A percentile compares a stretch with the other conserved stretches of the same genome.
Conservation (phyloP, 2,113 vertebrate species). For the Procapra przewalskii region DNA sequence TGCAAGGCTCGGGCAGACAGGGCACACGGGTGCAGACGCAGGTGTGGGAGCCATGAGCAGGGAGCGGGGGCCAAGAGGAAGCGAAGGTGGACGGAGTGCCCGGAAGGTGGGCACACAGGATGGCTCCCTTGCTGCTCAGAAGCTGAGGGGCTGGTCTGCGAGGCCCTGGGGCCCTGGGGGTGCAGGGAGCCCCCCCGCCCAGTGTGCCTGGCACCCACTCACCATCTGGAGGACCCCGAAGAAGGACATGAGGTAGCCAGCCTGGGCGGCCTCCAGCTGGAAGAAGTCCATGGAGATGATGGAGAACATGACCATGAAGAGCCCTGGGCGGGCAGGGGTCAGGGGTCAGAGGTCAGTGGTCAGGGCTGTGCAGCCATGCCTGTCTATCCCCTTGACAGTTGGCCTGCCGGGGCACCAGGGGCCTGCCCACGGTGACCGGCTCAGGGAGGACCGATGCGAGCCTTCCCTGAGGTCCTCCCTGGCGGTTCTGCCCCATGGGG, state of each 20-base stretch:
- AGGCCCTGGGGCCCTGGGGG: not conserved
- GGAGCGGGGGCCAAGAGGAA: not conserved
- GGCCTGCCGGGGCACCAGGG: fast-evolving
- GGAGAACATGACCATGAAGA: slow-evolving; percentile 95
- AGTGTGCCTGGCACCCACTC: not conserved
- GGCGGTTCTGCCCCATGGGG: fast-evolving
- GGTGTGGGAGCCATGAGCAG: not conserved
- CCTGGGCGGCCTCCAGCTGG: slow-evolving; percentile 85
- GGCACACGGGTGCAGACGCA: fast-evolving
- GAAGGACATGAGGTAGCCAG: slow-evolving; percentile 92
- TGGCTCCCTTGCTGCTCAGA: fast-evolving
- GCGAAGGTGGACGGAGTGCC: fast-evolving
- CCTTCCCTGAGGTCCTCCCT: fast-evolving
- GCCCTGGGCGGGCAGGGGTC: slow-evolving; percentile 74
- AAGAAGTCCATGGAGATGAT: slow-evolving; percentile 93
- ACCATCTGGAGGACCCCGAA: slow-evolving; percentile 93
- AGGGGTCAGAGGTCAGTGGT: no score
- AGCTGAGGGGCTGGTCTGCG: fast-evolving
- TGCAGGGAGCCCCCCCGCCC: not conserved
- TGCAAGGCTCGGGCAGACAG: not conserved
- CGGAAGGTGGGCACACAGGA: fast-evolving
- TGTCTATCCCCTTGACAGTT: fast-evolving
- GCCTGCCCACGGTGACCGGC: fast-evolving
- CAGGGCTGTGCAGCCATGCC: fast-evolving
- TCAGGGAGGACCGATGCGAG: not conserved